Evolutionary conservation across 2,797 vertebrate genomes (phyloP), one percentile per base, ranked within the genome.

Genomic region (Rhodeus uyekii): DNA sequence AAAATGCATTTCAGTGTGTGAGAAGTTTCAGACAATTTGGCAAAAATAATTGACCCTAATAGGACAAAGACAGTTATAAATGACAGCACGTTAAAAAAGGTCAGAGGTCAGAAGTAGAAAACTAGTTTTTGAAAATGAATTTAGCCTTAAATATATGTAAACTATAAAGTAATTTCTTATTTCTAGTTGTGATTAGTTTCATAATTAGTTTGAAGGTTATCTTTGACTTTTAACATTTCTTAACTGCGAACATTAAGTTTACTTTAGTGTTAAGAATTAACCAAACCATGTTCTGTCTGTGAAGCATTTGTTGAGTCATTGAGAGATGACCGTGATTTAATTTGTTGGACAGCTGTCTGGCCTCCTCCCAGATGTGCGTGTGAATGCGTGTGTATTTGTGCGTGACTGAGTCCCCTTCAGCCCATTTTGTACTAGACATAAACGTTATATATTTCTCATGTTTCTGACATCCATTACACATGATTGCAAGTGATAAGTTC

Each of bases 301-400:
- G 1, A 74, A 63, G 46, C 32, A 64, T 72, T 74, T 53, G 84
- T 32, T 84, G 64, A 76, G 80, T 84, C 63, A 74, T 3, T 46
- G 84, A 18, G 87, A 92, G 90, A 48, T 53, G 50, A 91, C 87
- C 87, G 42, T 93, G 88, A n/a, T 86, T 87, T 93, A 89, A 93
- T 68, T 84, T 71, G 85, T 85, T 80, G 63, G 92, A 93, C 90
- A 93, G 91, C 90, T 92, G 90, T 93, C 89, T 93, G 91, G 92
- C 90, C 92, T 85, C 88, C 87, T 90, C 87, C 83, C 90, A 87
- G 86, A 81, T 82, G 84, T 90, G 87, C 16, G n/a, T 39, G 34
- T 22, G 50, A 73, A 58, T 4, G 16, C n/a, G 9, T 63, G 13
- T 90, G 86, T 36, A n/a, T 92, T 89, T 85, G 46, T 53, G n/a